A percentile compares a stretch with the other conserved stretches of the same genome.
Evolutionary conservation across 2,797 vertebrate species (phyloP).

Genomic region (Anniella stebbinsi): DNA sequence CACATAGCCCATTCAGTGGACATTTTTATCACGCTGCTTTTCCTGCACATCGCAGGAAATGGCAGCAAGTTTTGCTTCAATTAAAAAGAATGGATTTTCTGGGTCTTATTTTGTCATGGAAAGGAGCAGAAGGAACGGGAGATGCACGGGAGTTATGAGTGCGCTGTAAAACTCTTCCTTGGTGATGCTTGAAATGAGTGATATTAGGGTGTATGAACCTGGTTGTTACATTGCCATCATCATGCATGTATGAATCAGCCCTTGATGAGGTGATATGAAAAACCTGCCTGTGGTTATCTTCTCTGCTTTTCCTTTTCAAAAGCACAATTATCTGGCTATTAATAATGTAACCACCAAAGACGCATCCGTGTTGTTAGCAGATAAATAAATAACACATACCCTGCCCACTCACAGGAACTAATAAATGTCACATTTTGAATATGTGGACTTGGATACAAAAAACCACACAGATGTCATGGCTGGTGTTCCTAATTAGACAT

Average conservation of each 20-base stretch:
- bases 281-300: neutral
- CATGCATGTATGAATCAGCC: neutral
- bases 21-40: no score
- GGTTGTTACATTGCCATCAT: neutral
- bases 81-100: no score
- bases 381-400: neutral
- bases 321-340: neutral
- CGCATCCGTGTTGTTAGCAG: constrained; percentile 6
- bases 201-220: neutral
- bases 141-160: no score
- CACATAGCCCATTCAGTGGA: no score
- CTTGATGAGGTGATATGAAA: neutral
- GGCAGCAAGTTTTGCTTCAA: no score
- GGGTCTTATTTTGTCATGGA: no score
- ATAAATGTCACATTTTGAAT: constrained; percentile 2
- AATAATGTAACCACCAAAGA: constrained; percentile 11
- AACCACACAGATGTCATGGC: neutral
- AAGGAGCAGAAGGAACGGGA: no score
- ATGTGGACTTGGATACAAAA: neutral
- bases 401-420: constrained; percentile 16
- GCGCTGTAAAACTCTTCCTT: no score
- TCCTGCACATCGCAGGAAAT: no score
- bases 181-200: no score
- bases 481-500: neutral
- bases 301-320: neutral